Conservation (phyloP, 1,140 invertebrate species). For the Drosophila tristis region DNA sequence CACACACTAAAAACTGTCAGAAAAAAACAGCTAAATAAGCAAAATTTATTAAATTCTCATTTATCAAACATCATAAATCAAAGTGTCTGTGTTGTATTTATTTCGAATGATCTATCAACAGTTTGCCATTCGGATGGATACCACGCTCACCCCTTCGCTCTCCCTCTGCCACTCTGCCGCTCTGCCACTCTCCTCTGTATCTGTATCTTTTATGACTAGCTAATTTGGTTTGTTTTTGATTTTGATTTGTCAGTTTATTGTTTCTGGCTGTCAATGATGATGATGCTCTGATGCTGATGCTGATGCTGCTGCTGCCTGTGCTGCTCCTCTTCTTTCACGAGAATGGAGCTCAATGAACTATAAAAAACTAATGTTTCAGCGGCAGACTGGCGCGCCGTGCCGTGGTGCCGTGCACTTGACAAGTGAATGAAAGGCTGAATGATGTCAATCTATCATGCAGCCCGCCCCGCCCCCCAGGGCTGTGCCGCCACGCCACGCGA, state of each 20-base stretch:
- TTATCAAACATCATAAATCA: conserved; percentile 81
- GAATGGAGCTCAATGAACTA: conserved; percentile 65
- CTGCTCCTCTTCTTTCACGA: conserved; percentile 35
- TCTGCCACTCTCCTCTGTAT: no score
- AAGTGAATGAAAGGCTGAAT: conserved; percentile 61
- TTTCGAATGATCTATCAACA: conserved; percentile 78
- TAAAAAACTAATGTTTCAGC: conserved; percentile 69
- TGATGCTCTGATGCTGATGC: conserved; percentile 5
- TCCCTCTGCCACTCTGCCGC: neutral
- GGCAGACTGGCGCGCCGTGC: conserved; percentile 27
- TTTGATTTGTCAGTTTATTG: conserved; percentile 70
- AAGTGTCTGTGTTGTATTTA: conserved; percentile 52
- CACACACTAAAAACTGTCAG: conserved; percentile 34
- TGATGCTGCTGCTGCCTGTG: conserved; percentile 25
- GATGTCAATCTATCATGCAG: conserved; percentile 68
- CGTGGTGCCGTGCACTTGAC: conserved; percentile 69
- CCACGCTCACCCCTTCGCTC: conserved; percentile 13
- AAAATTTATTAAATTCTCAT: conserved; percentile 82
- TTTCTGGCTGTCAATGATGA: conserved; percentile 40
- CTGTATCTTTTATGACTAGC: conserved; percentile 67
- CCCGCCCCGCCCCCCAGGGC: neutral
- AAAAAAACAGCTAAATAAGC: conserved; percentile 58
- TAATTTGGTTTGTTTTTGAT: conserved; percentile 77
- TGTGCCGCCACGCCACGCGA: no score
- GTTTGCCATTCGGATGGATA: conserved; percentile 63